Percentiles rank a stretch among this genome's conserved stretches.
phyloP scores from a whole-genome alignment of 2,113 vertebrate species.

The Cervus canadensis region DNA sequence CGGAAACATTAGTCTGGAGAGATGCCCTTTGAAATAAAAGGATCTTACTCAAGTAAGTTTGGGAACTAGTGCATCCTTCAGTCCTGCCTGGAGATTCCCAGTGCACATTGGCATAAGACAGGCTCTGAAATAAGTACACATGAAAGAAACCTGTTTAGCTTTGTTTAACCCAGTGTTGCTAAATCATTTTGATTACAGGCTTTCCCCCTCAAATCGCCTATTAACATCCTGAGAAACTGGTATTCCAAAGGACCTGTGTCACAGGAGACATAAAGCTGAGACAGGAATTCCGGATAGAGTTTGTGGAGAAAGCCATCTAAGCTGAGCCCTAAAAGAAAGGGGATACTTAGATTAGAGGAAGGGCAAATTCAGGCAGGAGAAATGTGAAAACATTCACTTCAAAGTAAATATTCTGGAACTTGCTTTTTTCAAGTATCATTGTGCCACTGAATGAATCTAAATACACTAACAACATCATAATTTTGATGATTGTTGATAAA shows the following conservation, averaged over 20 bases:
- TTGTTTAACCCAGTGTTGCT: not conserved
- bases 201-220: not conserved
- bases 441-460: not conserved
- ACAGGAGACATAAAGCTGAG: not conserved
- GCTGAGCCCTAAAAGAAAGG: not conserved
- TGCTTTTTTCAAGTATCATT: not conserved
- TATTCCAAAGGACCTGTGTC: not conserved
- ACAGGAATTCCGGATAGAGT: not conserved
- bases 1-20: not conserved
- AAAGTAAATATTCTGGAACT: not conserved
- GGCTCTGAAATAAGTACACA: not conserved
- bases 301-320: not conserved
- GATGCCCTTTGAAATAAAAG: constrained; percentile 5
- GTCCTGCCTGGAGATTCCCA: not conserved
- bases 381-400: not conserved
- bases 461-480: not conserved
- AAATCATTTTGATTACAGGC: not conserved
- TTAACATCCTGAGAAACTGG: not conserved
- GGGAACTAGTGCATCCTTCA: not conserved
- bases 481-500: not conserved
- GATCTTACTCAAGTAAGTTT: not conserved
- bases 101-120: not conserved
- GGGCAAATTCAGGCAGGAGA: not conserved
- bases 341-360: not conserved
- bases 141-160: not conserved